These are phyloP conservation scores for Trematomus bernacchii DNA, from an alignment of 2,797 vertebrate genomes.

Conservation along the genomic window DNA sequence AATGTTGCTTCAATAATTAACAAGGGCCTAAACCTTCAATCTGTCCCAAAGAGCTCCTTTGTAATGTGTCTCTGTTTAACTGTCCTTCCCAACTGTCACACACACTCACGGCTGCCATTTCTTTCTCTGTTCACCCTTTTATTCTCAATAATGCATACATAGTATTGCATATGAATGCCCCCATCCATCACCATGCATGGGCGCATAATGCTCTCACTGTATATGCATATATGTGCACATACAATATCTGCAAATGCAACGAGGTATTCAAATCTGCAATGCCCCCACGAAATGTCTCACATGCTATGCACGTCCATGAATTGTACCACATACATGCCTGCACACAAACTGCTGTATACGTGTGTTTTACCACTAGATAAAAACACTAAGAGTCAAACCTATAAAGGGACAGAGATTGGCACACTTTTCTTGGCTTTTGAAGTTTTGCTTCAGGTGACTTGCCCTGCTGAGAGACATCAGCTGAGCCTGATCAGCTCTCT, in stretches of 20 bases:
- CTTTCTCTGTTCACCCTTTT: background rate
- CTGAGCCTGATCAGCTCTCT: constrained; percentile 56
- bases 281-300: background rate
- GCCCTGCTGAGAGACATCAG: constrained; percentile 40
- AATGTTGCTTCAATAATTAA: constrained; percentile 76
- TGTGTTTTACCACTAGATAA: background rate
- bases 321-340: background rate
- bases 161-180: constrained; percentile 2
- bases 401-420: background rate
- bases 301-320: background rate
- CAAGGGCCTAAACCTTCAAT: constrained; percentile 50
- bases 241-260: background rate
- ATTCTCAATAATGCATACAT: constrained; percentile 3
- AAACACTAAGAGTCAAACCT: background rate
- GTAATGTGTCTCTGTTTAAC: constrained; percentile 33
- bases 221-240: background rate
- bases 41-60: constrained; percentile 24
- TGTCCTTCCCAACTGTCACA: constrained; percentile 19
- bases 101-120: background rate
- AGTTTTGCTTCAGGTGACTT: constrained; percentile 43
- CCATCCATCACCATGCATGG: background rate
- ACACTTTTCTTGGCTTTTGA: constrained; percentile 13
- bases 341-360: background rate
- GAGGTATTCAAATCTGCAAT: background rate
- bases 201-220: too few species aligned